Evolutionary conservation across 2,113 vertebrate species (phyloP).

Genomic region (Pionites leucogaster): DNA sequence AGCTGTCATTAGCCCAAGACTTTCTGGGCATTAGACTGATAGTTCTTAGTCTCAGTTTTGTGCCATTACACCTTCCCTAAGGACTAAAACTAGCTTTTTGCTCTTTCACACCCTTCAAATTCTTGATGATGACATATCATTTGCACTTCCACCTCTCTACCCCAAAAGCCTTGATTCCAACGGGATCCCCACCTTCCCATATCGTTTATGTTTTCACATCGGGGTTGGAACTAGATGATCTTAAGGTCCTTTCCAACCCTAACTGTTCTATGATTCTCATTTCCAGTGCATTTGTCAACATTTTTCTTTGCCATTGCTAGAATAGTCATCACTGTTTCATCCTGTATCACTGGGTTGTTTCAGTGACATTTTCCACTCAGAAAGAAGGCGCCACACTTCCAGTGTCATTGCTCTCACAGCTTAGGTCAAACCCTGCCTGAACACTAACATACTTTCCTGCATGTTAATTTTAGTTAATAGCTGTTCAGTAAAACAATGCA

Average conservation of each 20-base stretch:
- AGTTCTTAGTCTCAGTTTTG: background rate
- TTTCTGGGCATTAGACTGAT: background rate
- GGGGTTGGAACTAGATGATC: too few species aligned
- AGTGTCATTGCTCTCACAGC: slow-evolving; percentile 31
- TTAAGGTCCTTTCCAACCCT: too few species aligned
- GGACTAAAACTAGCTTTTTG: background rate
- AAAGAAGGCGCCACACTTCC: background rate
- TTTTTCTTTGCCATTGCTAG: background rate
- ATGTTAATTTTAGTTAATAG: slow-evolving; percentile 69
- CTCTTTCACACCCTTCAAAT: background rate
- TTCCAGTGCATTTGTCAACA: background rate
- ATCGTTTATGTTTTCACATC: background rate
- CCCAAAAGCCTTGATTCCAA: background rate
- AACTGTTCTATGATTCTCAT: background rate
- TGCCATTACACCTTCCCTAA: background rate
- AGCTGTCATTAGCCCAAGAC: background rate
- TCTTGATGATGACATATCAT: background rate
- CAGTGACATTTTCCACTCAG: background rate
- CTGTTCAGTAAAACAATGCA: slow-evolving; percentile 46
- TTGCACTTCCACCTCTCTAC: background rate
- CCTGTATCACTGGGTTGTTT: background rate
- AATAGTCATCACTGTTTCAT: background rate
- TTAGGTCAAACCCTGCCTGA: slow-evolving; percentile 53
- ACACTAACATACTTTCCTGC: background rate
- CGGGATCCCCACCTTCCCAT: background rate